Conservation (phyloP, 1,140 invertebrate genomes). For the Ganaspis sp. region DNA sequence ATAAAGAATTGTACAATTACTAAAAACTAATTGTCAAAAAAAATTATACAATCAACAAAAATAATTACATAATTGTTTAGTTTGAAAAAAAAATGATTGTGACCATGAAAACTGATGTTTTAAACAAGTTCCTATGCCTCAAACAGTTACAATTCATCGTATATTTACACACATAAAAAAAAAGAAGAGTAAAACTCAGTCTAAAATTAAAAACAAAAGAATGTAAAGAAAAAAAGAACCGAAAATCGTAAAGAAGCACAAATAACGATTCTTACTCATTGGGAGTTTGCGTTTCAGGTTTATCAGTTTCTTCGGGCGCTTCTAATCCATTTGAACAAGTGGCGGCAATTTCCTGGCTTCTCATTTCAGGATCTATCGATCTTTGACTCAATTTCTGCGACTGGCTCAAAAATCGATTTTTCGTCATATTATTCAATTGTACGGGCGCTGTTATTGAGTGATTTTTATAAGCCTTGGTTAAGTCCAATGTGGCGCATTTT, state of each 20-base stretch:
- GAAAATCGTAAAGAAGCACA: not conserved
- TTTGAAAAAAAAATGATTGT: too few relatives aligned
- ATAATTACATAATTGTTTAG: too few relatives aligned
- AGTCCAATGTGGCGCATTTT: slow-evolving; percentile 84
- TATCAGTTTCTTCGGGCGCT: not conserved
- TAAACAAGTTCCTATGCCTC: too few relatives aligned
- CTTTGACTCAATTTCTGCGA: slow-evolving; percentile 10
- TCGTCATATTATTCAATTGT: slow-evolving; percentile 29
- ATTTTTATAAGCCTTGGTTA: slow-evolving; percentile 56
- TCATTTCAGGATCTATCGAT: not conserved
- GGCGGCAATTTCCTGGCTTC: not conserved
- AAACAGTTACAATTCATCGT: too few relatives aligned
- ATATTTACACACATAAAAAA: too few relatives aligned
- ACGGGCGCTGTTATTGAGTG: slow-evolving; percentile 40
- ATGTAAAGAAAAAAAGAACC: not conserved
- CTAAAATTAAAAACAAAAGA: too few relatives aligned
- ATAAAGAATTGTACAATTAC: too few relatives aligned
- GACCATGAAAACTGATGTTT: too few relatives aligned
- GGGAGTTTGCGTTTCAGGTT: not conserved
- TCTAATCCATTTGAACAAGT: not conserved
- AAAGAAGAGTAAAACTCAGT: too few relatives aligned
- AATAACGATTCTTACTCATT: not conserved
- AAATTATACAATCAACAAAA: too few relatives aligned
- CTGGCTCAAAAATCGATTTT: not conserved
- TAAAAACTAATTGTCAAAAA: too few relatives aligned